Evolutionary conservation across 2,113 vertebrate species (phyloP), one percentile per base, ranked within the genome.

Genomic region (Sapayoa aenigma): DNA sequence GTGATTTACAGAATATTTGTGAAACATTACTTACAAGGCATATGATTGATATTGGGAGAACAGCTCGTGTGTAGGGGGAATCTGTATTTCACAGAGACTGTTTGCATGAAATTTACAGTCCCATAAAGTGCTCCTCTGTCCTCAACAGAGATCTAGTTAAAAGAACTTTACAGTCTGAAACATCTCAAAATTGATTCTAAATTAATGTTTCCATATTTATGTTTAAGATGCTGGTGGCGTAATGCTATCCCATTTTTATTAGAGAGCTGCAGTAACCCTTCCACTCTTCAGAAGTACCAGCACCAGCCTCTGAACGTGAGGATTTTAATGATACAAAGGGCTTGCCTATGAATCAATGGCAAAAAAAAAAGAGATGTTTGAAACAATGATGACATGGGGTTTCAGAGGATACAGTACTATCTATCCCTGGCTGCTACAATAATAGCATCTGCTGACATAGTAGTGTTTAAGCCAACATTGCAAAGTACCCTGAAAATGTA

Each of bases 1-100:
- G 96, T 98, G 98, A 98, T 98, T 98, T 98, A 98, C 97, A 97
- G 97, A 98, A 98, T 97, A 98, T 98, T 98, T 98, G 97, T 98
- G 97, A 97, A 97, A 98, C 97, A 95, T 98, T 97, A 97, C 97
- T 94, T 91, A 95, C 93, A 92, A 96, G 69, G 87, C 89, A 93
- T 91, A 84, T 97, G 97, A 98, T 96, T 98, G 97, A 98, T 97
- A 97, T 20, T 82, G 93, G 95, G 93, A 92, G 97, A 97, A 97
- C 89, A 96, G 97, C 96, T 95, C 93, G 72, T 92, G 90, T 97
- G 94, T 71, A 74, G 53, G 92, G 79, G 90, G 82, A 96, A 98
- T 84, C 95, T 96, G 97, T 96, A 97, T 97, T 98, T 97, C 97
- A 97, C 91, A 63, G 91, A 96, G 96, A 95, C 90, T 59, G 91